Percentiles rank a stretch among this genome's conserved stretches.
phyloP scores from a whole-genome alignment of 2,888 invertebrate species.

The Andrena marginata region DNA sequence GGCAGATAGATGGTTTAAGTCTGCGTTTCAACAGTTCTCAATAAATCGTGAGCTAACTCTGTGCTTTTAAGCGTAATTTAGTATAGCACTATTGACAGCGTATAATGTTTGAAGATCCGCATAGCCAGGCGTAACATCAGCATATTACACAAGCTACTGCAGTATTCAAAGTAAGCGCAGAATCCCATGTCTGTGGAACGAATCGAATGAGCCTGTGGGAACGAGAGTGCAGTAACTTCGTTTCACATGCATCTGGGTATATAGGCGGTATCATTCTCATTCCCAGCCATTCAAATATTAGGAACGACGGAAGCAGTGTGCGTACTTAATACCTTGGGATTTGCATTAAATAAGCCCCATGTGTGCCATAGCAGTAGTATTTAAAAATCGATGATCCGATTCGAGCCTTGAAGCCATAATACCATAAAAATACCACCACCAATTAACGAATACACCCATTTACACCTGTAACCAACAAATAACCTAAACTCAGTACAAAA shows the following conservation, averaged over 20 bases:
- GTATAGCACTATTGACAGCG: conserved; percentile 18
- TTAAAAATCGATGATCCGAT: no score
- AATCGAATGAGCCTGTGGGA: conserved; percentile 1
- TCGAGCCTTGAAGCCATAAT: no score
- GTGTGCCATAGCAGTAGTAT: no score
- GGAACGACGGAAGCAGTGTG: no score
- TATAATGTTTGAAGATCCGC: not conserved
- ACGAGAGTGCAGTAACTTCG: not conserved
- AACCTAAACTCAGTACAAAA: no score
- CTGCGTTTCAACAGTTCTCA: no score
- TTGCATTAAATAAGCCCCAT: not conserved
- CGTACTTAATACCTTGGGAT: not conserved
- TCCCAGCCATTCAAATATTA: not conserved
- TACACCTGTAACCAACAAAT: no score
- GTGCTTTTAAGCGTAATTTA: no score
- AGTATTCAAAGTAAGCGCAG: not conserved
- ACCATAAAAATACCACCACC: no score
- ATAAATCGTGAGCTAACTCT: no score
- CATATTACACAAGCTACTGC: not conserved
- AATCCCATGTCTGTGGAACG: not conserved
- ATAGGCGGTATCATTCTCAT: conserved; percentile 5
- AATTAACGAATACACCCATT: no score
- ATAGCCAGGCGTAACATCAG: not conserved
- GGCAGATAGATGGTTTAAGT: no score
- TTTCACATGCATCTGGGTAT: conserved; percentile 1